Evolutionary conservation across 2,113 vertebrate genomes (phyloP).

Genomic region (Bubalus kerabau): DNA sequence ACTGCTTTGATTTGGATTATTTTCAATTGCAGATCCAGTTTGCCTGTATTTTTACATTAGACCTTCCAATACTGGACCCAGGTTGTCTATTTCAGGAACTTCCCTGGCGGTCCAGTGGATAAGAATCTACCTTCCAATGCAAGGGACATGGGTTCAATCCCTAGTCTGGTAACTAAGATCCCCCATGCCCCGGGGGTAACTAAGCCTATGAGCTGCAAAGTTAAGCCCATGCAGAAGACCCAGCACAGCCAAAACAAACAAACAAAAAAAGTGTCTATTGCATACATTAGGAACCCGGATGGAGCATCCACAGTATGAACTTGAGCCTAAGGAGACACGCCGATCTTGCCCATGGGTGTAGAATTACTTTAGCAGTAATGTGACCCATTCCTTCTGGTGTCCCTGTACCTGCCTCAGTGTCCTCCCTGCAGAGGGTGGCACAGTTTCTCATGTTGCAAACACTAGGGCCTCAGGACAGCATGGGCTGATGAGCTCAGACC

Average conservation of each 20-base stretch:
- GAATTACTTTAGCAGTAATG: background rate
- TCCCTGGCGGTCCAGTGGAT: background rate
- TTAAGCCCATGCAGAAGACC: background rate
- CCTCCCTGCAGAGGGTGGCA: background rate
- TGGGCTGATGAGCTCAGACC: background rate
- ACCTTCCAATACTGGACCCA: background rate
- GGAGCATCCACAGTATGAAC: background rate
- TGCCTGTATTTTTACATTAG: background rate
- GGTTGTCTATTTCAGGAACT: background rate
- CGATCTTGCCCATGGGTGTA: background rate
- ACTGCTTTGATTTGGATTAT: background rate
- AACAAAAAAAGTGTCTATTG: background rate
- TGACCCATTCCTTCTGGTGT: background rate
- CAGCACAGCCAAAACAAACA: background rate
- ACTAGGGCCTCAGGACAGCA: background rate
- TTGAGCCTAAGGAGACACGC: background rate
- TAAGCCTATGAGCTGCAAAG: background rate
- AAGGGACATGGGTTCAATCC: background rate
- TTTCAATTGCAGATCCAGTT: background rate
- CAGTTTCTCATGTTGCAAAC: background rate
- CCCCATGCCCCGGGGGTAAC: fast-evolving
- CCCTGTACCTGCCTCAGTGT: fast-evolving
- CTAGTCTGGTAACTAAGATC: background rate
- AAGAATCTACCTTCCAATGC: background rate
- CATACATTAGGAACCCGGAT: background rate